Evolutionary conservation across 2,888 invertebrate species (phyloP).

Genomic region (Sinotaia quadrata): DNA sequence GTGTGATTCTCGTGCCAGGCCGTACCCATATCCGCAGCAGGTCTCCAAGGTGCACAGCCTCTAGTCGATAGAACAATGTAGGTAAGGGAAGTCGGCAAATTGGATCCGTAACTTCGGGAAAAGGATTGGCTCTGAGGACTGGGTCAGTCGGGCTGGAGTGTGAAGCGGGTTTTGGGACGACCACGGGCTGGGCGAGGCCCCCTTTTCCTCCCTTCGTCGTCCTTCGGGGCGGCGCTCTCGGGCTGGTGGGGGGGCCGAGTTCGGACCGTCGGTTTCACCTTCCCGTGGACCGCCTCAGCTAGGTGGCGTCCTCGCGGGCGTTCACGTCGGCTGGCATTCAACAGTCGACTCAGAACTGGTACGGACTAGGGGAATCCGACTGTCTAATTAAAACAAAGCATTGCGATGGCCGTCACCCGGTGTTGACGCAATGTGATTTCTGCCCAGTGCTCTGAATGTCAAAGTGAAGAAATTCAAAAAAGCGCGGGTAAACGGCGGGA

Average conservation of each 20-base stretch:
- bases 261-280: constrained; percentile 58
- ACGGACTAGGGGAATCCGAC: no score
- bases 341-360: no score
- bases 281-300: constrained; percentile 65
- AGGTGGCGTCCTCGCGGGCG: constrained; percentile 37
- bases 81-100: constrained; percentile 74
- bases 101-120: constrained; percentile 78
- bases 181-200: constrained; percentile 60
- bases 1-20: constrained; percentile 73
- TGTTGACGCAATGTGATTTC: no score
- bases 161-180: constrained; percentile 72
- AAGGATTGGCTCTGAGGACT: constrained; percentile 84
- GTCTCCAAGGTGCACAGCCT: constrained; percentile 83
- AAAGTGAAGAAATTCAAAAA: no score
- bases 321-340: constrained; percentile 31
- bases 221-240: constrained; percentile 46
- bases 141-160: constrained; percentile 75
- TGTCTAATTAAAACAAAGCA: no score
- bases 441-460: no score
- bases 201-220: constrained; percentile 42
- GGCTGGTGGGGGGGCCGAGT: constrained; percentile 33
- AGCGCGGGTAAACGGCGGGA: no score
- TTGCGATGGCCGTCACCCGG: no score
- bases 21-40: constrained; percentile 84
- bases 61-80: constrained; percentile 20